Evolutionary conservation across 2,797 vertebrate genomes (phyloP), one percentile per base, ranked within the genome.

Genomic region (Helostoma temminkii): DNA sequence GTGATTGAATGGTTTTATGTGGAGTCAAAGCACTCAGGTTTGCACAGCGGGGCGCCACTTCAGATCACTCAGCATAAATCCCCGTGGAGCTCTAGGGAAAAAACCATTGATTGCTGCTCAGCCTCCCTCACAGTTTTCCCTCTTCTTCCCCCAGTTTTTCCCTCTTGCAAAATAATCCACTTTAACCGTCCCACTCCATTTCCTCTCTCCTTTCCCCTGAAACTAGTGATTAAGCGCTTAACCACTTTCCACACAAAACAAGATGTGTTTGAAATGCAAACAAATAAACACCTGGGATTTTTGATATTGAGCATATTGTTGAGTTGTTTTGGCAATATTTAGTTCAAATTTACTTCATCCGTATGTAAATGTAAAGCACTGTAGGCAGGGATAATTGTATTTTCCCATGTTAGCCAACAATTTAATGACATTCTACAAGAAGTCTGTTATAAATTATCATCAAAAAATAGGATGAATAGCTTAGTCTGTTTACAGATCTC

Each of bases 1-100:
- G 85, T 88, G 87, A 91, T 85, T 89, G 90, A 91, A 85, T 43
- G 82, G 84, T 91, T 93, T 93, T 90, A 90, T 89, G 87, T 86
- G 77, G 86, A 90, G 90, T 93, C 86, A 91, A 83, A 86, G 80
- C 86, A 66, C 88, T 90, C 89, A 89, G 89, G 90, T 93, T 92
- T 83, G 83, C 92, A 74, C 92, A 88, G 87, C 71, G n/a, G 86
- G 92, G 67, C 37, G 71, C 89, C 84, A 86, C 89, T 93, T 90
- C 82, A 93, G 81, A 91, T 92, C 89, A 87, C 82, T 89, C 88
- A 83, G 66, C 67, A 2, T 57, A 89, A 92, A 90, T 91, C 87
- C 89, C 89, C 6, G 70, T 28, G 76, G 84, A 89, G 79, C 83
- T 76, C 66, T 55, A 53, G 71, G 74, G 74, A 59, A 69, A 76